A percentile compares a stretch with the other conserved stretches of the same genome.
phyloP scores from a whole-genome alignment of 2,888 invertebrate genomes.

The Pollenia labialis region DNA sequence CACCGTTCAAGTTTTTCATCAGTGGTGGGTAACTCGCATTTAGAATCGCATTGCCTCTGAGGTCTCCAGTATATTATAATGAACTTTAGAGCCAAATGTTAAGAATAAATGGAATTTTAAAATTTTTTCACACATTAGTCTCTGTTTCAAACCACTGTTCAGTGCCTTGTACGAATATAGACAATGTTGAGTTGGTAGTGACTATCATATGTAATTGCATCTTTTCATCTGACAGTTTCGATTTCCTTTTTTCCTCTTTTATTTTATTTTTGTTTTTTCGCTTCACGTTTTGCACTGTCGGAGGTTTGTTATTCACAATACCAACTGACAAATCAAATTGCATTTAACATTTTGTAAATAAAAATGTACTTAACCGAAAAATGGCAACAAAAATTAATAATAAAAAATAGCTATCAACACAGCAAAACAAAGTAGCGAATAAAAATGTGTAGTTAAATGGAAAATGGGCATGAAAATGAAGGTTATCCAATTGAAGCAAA shows the following conservation, averaged over 20 bases:
- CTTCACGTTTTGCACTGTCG: slow-evolving; percentile 24
- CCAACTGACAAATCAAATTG: slow-evolving; percentile 62
- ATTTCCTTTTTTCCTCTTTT: slow-evolving; percentile 29
- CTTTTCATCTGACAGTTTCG: slow-evolving; percentile 65
- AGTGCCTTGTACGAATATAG: slow-evolving; percentile 1
- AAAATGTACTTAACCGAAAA: slow-evolving; percentile 44
- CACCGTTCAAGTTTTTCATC: too few species aligned
- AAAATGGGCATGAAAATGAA: slow-evolving; percentile 37
- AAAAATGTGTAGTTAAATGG: not conserved
- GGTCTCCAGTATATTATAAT: too few species aligned
- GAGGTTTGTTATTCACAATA: slow-evolving; percentile 37
- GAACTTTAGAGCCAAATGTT: too few species aligned
- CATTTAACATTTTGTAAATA: slow-evolving; percentile 64
- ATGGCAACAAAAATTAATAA: slow-evolving; percentile 24
- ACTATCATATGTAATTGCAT: slow-evolving; percentile 53
- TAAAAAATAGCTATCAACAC: slow-evolving; percentile 2
- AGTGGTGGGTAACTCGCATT: too few species aligned
- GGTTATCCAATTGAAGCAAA: slow-evolving; percentile 13
- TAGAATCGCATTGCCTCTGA: too few species aligned
- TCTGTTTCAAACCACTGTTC: slow-evolving; percentile 9
- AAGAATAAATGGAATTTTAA: too few species aligned
- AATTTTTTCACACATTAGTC: too few species aligned
- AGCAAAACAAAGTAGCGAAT: not conserved
- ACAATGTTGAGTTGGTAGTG: slow-evolving; percentile 53
- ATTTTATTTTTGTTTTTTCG: not conserved